Evolutionary conservation across 1,140 invertebrate genomes (phyloP), one percentile per base, ranked within the genome.

Genomic region (Magallana ariakensis): DNA sequence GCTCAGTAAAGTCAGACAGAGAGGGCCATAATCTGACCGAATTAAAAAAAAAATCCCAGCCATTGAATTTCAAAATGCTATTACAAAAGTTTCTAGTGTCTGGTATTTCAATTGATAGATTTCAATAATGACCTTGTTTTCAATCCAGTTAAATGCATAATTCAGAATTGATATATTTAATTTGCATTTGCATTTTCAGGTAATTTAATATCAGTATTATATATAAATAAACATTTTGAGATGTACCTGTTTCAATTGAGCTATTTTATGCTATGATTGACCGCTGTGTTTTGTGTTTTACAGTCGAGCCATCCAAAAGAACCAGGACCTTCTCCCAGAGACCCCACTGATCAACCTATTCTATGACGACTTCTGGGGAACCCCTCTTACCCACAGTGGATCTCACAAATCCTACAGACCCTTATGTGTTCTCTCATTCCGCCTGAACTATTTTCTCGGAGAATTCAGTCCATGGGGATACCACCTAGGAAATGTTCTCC

Each of bases 341-440:
- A 98, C 98, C 75, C 98, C 98, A 5, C 94, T 98, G 55, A 96
- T 96, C 88, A 98, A 98, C 95, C 96, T 99, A 70, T 98, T 99
- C 95, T 97, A 97, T 93, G 98, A 99, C 95, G 98, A 99, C 95
- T 99, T 99, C 94, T 99, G 98, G 98, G 98, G 98, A 85, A 99
- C 98, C 87, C 98, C 98, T 85, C 98, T 99, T 96, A 97, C 98
- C 92, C 99, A 99, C 97, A 97, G 98, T 53, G 94, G 93, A n/a
- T 95, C 94, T 5, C 98, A 99, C 96, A 99, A 99, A 92, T 99
- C 98, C 4, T 99, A 99, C 95, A 96, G 98, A 60, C 98, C 98
- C 5, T 95, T 99, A 87, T 98, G 97, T 93, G 98, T 98, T 60
- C 96, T 99, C 60, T 97, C 98, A 2, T 99, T 99, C 95, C 96